A percentile compares a stretch with the other conserved stretches of the same genome.
phyloP scores from a whole-genome alignment of 2,113 vertebrate species.

The Clarias gariepinus region DNA sequence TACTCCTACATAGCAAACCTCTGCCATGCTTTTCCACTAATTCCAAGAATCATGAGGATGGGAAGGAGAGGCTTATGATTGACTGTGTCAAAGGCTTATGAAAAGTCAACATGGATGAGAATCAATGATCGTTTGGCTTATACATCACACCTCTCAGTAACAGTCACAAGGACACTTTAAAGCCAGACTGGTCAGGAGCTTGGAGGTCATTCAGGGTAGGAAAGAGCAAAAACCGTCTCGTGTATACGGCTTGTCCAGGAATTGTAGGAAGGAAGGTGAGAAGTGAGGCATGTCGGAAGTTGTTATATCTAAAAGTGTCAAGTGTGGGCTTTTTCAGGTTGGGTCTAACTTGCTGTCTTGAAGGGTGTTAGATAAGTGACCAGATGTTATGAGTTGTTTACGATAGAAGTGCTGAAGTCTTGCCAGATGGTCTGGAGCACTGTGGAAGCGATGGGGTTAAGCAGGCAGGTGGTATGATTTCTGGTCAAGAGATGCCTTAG shows the following conservation, averaged over 20 bases:
- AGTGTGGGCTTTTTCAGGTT: background rate
- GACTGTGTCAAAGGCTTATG: background rate
- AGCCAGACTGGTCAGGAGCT: background rate
- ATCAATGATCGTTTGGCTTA: conserved; percentile 2
- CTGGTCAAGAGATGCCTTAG: background rate
- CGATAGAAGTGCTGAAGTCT: background rate
- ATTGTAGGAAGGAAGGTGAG: background rate
- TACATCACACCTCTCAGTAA: background rate
- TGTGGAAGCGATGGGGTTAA: background rate
- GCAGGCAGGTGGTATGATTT: background rate
- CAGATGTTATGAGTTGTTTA: conserved; percentile 1
- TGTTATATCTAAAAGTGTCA: background rate
- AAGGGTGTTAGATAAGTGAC: background rate
- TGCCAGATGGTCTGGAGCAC: background rate
- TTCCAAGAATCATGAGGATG: background rate
- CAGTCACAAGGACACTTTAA: background rate
- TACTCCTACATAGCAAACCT: background rate
- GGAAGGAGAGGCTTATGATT: background rate
- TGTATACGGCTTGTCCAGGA: background rate
- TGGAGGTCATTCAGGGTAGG: background rate
- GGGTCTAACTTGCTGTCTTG: background rate
- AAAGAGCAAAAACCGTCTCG: background rate
- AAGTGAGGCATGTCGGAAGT: background rate
- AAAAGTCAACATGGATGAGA: background rate
- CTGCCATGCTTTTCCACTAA: background rate